Evolutionary conservation across 2,888 invertebrate species (phyloP), one percentile per base, ranked within the genome.

Genomic region (Sinodicranocentrus sp.): DNA sequence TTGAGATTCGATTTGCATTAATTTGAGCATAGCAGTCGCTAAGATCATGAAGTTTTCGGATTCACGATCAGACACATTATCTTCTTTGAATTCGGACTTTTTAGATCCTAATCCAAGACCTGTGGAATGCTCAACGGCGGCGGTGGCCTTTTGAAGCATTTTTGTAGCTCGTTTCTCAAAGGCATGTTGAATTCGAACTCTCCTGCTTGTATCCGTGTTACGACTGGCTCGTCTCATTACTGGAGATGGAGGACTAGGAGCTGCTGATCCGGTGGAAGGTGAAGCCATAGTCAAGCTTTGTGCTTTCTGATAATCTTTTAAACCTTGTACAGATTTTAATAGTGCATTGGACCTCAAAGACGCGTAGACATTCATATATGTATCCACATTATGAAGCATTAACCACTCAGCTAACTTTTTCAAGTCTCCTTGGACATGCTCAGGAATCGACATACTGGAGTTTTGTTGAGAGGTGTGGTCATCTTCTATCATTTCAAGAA

Each of bases 1-100:
- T 67, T 94, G 93, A 86, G 95, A 94, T 91, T 98, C 98, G 90
- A 95, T 95, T 89, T 97, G 95, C 92, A 98, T 95, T 19, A 98
- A 92, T 79, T 95, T 94, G 85, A 95, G 94, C 82, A 97, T 92
- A 0, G 95, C 96, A 39, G 96, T 94, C 2, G 97, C 94, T 89
- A 96, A 93, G 57, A 95, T 93, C 84, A 97, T 91, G 91, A 96
- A 96, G 90, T 95, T 94, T 89, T 96, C 95, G 92, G 95, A 93
- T 91, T 96, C 96, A 89, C 95, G 94, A 90, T 96, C 96, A 76
- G 94, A 94, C 87, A 94, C 92, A 6, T 91, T 89, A 86, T 94
- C 93, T 89, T 94, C 94, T 68, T 92, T 92, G 25, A 90, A 89
- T 80, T 91, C 91, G 91, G 78, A 44, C 68, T 87, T 88, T 57